Conservation (phyloP, 2,113 vertebrate species). For the Shinisaurus crocodilurus region DNA sequence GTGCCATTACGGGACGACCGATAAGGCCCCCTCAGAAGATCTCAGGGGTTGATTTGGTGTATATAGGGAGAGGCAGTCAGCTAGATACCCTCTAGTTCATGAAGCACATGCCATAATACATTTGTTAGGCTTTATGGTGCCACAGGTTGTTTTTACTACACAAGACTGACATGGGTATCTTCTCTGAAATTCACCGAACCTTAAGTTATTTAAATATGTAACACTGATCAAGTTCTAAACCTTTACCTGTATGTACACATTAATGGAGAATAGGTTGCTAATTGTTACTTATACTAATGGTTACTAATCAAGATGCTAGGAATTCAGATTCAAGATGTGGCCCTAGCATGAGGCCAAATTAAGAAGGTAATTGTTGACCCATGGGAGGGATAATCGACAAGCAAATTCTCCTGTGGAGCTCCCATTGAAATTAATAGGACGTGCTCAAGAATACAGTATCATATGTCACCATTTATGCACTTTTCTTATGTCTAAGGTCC, state of each 20-base stretch:
- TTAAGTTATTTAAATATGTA: not conserved
- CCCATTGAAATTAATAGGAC: not conserved
- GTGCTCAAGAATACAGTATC: not conserved
- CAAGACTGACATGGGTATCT: not conserved
- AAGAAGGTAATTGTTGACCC: too few species aligned
- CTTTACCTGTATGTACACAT: not conserved
- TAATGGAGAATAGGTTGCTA: not conserved
- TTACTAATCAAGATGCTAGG: not conserved
- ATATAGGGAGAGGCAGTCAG: too few species aligned
- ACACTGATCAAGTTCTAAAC: not conserved
- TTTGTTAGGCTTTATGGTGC: not conserved
- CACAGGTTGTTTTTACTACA: too few species aligned
- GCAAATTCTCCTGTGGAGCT: not conserved
- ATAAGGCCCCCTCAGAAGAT: too few species aligned
- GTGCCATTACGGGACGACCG: too few species aligned
- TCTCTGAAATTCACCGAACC: not conserved
- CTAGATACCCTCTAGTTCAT: not conserved
- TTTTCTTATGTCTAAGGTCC: not conserved
- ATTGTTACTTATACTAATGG: not conserved
- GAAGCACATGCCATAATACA: not conserved
- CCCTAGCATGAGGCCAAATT: not conserved
- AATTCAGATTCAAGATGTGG: not conserved
- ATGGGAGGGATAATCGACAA: not conserved
- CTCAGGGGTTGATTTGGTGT: too few species aligned
- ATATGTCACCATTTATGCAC: not conserved